A percentile compares a stretch with the other conserved stretches of the same genome.
phyloP scores from a whole-genome alignment of 2,797 vertebrate genomes.

The Pseudotriccus pelzelni region DNA sequence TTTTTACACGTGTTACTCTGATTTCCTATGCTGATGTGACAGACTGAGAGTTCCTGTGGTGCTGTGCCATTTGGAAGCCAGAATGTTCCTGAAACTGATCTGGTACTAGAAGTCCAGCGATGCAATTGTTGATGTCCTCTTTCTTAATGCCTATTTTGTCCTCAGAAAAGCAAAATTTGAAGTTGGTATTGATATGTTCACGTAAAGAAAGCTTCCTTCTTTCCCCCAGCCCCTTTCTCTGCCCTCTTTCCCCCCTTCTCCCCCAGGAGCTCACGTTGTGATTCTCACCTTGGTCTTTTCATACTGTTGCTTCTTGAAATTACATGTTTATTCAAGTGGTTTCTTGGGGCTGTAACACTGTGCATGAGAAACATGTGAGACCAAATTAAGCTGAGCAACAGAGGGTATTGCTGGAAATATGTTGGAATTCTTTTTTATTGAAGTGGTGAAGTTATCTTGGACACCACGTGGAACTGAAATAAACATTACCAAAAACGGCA shows the following conservation, averaged over 20 bases:
- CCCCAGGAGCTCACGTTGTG: fast-evolving
- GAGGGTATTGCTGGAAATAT: not conserved
- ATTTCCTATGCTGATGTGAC: not conserved
- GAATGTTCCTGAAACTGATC: not conserved
- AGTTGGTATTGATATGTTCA: not conserved
- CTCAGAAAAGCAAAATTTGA: not conserved
- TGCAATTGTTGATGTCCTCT: not conserved
- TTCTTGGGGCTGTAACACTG: not conserved
- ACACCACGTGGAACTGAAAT: not conserved
- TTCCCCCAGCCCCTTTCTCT: not conserved
- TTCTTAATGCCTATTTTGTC: not conserved
- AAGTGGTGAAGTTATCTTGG: not conserved
- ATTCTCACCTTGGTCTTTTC: not conserved
- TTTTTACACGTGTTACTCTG: not conserved
- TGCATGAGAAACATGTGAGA: not conserved
- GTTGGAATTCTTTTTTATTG: not conserved
- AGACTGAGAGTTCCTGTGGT: not conserved
- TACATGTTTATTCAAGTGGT: fast-evolving
- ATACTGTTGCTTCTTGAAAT: not conserved
- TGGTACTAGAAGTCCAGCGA: not conserved
- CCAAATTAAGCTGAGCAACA: not conserved
- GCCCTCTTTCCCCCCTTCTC: not conserved
- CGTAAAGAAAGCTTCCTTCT: not conserved
- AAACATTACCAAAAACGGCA: not conserved
- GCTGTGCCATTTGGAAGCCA: not conserved